Evolutionary conservation across 2,888 invertebrate genomes (phyloP), one percentile per base, ranked within the genome.

Genomic region (Latheticus oryzae): DNA sequence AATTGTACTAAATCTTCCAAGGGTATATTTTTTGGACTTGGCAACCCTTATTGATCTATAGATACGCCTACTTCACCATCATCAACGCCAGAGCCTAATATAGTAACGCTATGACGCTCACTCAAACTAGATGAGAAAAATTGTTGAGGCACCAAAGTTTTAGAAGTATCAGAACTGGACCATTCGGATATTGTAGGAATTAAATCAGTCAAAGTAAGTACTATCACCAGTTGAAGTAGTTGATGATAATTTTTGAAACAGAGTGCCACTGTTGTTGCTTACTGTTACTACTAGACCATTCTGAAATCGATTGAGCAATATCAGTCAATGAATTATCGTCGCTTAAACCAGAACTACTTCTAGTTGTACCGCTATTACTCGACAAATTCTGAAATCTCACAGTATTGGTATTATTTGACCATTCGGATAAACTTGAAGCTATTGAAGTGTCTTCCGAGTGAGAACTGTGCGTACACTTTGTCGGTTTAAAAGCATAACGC

Each of bases 371-470:
- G 59, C 78, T 79, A 48, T 77, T 79, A 16, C 88, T 88, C 0
- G 89, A 89, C 17, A 89, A 81, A 78, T 89, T 89, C 33, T 87
- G 89, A 68, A 89, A 92, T 73, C 91, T 85, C 1, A 92, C 92
- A 0, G 92, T 92, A 65, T 90, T 92, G 0, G 91, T 92, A 43
- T 91, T 92, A 23, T 91, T 92, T 0, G 92, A 92, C 91, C 92
- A 93, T 71, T 93, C 93, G 1, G 92, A 92, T 70, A 91, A 87
- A 70, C 92, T 92, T 17, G 93, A 79, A 9, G 92, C 92, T 74
- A 92, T 88, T 0, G 93, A 93, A 0, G 93, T 93, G 69, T 93
- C 93, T 77, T 93, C 92, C 3, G 92, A 91, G 77, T 91, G 91
- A 0, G 91, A 89, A 68, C 91, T 89, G 65, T 91, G 90, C 0